A percentile compares a stretch with the other conserved stretches of the same genome.
Evolutionary conservation across 2,797 vertebrate genomes (phyloP).

Genomic region (Lutjanus campechanus): DNA sequence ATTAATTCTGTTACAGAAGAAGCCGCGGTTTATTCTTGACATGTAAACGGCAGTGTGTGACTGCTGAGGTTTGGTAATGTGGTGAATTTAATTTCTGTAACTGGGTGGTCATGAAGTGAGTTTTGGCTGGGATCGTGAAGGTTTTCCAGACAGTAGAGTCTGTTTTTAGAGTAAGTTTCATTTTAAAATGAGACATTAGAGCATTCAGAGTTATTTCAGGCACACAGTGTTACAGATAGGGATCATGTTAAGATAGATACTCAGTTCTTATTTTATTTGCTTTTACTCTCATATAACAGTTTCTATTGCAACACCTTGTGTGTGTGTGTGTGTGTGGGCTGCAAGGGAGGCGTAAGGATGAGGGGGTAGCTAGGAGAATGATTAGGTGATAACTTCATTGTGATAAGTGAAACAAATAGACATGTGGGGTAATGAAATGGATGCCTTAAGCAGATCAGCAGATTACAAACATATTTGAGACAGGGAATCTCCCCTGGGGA

Average conservation of each 20-base stretch:
- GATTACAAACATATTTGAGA: background rate
- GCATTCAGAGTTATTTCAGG: background rate
- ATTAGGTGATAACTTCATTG: background rate
- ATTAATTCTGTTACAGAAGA: slow-evolving; percentile 43
- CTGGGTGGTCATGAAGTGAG: slow-evolving; percentile 51
- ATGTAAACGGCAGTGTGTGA: slow-evolving; percentile 26
- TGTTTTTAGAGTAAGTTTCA: slow-evolving; percentile 18
- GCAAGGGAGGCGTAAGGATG: background rate
- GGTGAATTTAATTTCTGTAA: slow-evolving; percentile 32
- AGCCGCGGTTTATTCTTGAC: slow-evolving; percentile 27
- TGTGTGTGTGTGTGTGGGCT: background rate
- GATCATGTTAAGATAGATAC: background rate
- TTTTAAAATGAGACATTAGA: background rate
- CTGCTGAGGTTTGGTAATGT: slow-evolving; percentile 10
- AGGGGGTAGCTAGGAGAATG: background rate
- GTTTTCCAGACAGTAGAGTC: slow-evolving; percentile 6
- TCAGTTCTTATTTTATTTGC: background rate
- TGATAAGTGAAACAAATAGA: background rate
- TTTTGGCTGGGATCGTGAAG: background rate
- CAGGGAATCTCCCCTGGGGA: background rate
- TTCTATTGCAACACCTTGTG: background rate
- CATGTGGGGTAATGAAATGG: background rate
- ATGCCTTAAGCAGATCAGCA: background rate
- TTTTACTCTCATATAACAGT: background rate
- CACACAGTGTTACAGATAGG: no score